Evolutionary conservation across 2,113 vertebrate genomes (phyloP).

Genomic region (Microcebus murinus): DNA sequence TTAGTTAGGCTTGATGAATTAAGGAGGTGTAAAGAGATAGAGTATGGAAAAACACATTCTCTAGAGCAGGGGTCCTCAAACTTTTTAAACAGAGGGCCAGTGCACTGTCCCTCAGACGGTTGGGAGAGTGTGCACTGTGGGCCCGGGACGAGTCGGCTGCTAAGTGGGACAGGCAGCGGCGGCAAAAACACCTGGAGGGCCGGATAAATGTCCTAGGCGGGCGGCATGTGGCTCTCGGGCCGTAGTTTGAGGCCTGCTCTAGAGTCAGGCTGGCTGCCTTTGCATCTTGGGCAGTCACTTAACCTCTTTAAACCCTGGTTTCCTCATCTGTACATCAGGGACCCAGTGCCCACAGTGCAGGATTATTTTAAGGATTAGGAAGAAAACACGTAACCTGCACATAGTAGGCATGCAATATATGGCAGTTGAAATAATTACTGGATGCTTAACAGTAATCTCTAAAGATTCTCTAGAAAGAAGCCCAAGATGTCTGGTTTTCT

Average conservation of each 20-base stretch:
- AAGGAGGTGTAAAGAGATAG: background rate
- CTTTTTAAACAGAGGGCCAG: too few species aligned
- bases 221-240: too few species aligned
- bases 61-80: too few species aligned
- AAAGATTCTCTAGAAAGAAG: background rate
- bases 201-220: too few species aligned
- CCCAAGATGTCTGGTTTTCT: background rate
- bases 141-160: too few species aligned
- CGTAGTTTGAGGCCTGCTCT: background rate
- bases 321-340: background rate
- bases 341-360: background rate
- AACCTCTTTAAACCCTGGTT: background rate
- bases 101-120: too few species aligned
- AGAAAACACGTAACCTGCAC: background rate
- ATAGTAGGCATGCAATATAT: background rate
- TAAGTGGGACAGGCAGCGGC: too few species aligned
- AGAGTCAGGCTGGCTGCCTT: background rate
- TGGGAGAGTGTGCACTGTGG: too few species aligned
- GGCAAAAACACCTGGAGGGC: too few species aligned
- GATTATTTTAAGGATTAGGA: background rate
- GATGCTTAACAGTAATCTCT: background rate
- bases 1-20: background rate
- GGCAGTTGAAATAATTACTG: background rate
- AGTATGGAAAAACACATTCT: background rate
- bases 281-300: background rate